Conservation (phyloP, 2,797 vertebrate genomes). For the Gouania willdenowi region DNA sequence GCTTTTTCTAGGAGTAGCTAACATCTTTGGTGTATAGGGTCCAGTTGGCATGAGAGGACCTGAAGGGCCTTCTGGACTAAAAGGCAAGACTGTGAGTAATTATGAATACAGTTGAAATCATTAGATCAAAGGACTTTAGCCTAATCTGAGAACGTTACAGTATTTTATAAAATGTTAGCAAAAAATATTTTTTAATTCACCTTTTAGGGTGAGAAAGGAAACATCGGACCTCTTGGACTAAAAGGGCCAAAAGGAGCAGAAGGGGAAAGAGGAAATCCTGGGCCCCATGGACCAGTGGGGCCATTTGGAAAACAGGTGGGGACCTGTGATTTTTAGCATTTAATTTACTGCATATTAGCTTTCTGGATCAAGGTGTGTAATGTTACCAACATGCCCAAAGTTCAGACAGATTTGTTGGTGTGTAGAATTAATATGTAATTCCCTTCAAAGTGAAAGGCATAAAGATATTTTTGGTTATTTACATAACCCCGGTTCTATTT, state of each 20-base stretch:
- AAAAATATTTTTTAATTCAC: background rate
- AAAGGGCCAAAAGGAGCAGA: constrained; percentile 58
- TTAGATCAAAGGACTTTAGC: too few species aligned
- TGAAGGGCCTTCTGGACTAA: constrained; percentile 50
- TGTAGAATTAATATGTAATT: too few species aligned
- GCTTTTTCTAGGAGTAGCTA: too few species aligned
- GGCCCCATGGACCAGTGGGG: constrained; percentile 55
- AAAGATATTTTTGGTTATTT: too few species aligned
- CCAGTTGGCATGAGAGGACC: constrained; percentile 49
- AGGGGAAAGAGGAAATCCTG: constrained; percentile 59
- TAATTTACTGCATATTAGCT: too few species aligned
- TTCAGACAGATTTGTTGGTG: too few species aligned
- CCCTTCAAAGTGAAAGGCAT: too few species aligned
- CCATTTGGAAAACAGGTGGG: constrained; percentile 62
- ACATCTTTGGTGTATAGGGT: too few species aligned
- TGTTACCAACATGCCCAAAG: too few species aligned
- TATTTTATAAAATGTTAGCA: background rate
- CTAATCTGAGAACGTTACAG: background rate
- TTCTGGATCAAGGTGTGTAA: too few species aligned
- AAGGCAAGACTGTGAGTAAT: constrained; percentile 65
- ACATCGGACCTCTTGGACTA: constrained; percentile 43
- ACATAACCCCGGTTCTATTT: too few species aligned
- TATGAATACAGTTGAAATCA: background rate
- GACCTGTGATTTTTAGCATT: background rate
- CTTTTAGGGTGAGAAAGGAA: constrained; percentile 69